These are phyloP conservation scores for Seladonia tumulorum DNA, from an alignment of 2,888 invertebrate species.

Conservation along the genomic window DNA sequence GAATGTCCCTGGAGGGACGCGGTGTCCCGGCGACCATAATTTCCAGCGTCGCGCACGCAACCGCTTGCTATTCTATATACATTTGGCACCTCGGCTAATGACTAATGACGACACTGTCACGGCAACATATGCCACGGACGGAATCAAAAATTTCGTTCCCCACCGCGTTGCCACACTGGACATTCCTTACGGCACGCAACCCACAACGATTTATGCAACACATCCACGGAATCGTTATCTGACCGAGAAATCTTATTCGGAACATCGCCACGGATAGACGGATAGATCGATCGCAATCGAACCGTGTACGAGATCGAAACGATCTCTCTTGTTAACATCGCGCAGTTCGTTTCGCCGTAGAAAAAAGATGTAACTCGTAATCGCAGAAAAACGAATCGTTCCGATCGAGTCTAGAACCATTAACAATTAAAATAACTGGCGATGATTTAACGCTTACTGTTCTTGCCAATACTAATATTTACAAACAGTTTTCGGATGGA, in stretches of 20 bases:
- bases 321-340: not conserved
- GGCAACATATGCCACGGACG: constrained; percentile 7
- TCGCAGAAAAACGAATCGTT: not conserved
- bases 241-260: constrained; percentile 22
- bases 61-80: constrained; percentile 33
- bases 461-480: too few species aligned
- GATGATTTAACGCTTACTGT: not conserved
- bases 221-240: constrained; percentile 23
- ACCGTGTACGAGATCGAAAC: constrained; percentile 9
- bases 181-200: constrained; percentile 6
- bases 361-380: not conserved
- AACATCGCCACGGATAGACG: not conserved
- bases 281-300: constrained; percentile 10
- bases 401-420: not conserved
- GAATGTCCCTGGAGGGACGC: constrained; percentile 44
- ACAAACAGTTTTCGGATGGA: too few species aligned
- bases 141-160: not conserved
- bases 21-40: constrained; percentile 35
- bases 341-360: not conserved
- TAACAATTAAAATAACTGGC: not conserved
- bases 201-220: constrained; percentile 40
- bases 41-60: constrained; percentile 28
- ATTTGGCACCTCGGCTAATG: constrained; percentile 28
- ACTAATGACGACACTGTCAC: constrained; percentile 41
- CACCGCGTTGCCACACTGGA: not conserved